Evolutionary conservation across 2,797 vertebrate species (phyloP).

Genomic region (Typhlichthys subterraneus): DNA sequence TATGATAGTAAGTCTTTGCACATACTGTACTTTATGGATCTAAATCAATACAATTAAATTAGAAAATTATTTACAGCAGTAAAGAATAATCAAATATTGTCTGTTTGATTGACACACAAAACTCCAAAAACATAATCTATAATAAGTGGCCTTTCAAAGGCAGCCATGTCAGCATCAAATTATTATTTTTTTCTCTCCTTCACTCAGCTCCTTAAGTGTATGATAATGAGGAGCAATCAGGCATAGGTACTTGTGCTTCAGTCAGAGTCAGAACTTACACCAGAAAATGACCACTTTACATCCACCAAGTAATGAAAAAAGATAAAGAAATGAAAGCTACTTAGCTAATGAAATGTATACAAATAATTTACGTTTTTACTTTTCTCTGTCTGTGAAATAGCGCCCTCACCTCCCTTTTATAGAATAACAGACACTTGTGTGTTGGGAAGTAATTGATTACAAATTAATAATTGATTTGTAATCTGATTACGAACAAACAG

Average conservation of each 20-base stretch:
- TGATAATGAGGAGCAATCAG: conserved; percentile 69
- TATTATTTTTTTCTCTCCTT: conserved; percentile 32
- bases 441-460: too few relatives aligned
- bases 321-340: too few relatives aligned
- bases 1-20: too few relatives aligned
- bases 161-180: conserved; percentile 29
- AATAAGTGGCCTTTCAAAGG: conserved; percentile 50
- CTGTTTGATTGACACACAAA: conserved; percentile 48
- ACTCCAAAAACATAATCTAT: conserved; percentile 46
- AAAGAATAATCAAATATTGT: conserved; percentile 22
- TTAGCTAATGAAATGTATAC: too few relatives aligned
- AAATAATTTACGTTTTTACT: too few relatives aligned
- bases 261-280: conserved; percentile 28
- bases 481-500: too few relatives aligned
- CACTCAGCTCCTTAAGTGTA: conserved; percentile 50
- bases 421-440: conserved; percentile 16
- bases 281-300: conserved; percentile 28
- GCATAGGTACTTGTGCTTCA: conserved; percentile 38
- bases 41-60: background rate
- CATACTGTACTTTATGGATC: background rate
- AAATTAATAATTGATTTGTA: too few relatives aligned
- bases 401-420: conserved; percentile 4
- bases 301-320: conserved; percentile 22
- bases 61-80: background rate
- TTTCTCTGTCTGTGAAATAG: too few relatives aligned